phyloP scores from a whole-genome alignment of 2,797 vertebrate genomes.

The Rhadinocentrus ornatus region DNA sequence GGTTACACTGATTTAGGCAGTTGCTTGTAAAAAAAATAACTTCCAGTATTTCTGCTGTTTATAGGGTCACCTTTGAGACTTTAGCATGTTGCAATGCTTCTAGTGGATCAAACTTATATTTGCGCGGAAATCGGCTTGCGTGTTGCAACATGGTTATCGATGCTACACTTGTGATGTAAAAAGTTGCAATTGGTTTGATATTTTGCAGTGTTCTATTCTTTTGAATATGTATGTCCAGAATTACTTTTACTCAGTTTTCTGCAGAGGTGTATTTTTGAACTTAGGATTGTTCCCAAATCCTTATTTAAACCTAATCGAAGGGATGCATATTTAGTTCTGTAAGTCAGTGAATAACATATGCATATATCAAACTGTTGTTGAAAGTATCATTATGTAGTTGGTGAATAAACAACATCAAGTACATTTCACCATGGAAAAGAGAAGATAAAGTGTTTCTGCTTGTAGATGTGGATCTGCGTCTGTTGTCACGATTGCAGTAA shows the following conservation, averaged over 20 bases:
- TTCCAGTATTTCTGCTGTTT: slow-evolving; percentile 30
- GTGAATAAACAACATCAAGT: no score
- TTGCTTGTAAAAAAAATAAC: slow-evolving; percentile 37
- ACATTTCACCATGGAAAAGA: no score
- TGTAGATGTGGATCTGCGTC: background rate
- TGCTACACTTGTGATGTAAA: background rate
- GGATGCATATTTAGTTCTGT: background rate
- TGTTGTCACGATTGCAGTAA: background rate
- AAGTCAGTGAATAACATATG: background rate
- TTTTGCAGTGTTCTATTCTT: background rate
- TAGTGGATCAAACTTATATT: background rate
- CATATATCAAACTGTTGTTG: background rate
- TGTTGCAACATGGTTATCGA: background rate
- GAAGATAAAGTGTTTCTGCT: background rate
- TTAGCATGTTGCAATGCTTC: slow-evolving; percentile 8
- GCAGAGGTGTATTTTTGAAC: no score
- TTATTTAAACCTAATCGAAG: background rate
- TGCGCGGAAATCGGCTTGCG: background rate
- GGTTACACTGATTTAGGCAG: slow-evolving; percentile 32
- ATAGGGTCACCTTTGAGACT: slow-evolving; percentile 16
- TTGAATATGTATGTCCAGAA: background rate
- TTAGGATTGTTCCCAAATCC: background rate
- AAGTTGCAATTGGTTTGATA: background rate
- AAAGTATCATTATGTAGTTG: no score
- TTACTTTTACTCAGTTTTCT: no score